A percentile compares a stretch with the other conserved stretches of the same genome.
phyloP scores from a whole-genome alignment of 2,113 vertebrate genomes.

The Choloepus hoffmanni region DNA sequence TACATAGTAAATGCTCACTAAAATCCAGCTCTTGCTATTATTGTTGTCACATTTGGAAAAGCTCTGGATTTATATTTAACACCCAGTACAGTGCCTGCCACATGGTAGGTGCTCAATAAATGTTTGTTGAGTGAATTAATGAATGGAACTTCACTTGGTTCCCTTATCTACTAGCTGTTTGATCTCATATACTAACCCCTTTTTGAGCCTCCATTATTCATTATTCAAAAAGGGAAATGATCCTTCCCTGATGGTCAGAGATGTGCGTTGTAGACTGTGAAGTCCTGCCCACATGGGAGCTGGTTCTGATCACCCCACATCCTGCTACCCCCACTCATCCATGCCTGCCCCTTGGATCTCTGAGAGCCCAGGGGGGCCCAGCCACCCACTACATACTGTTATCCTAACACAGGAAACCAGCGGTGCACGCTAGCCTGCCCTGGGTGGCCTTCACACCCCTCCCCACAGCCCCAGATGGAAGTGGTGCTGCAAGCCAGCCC shows the following conservation, averaged over 20 bases:
- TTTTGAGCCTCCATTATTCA: neutral
- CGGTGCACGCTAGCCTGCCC: neutral
- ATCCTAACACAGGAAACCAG: conserved; percentile 57
- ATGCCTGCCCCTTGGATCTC: neutral
- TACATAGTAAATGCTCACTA: neutral
- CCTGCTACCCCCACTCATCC: neutral
- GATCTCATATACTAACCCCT: neutral
- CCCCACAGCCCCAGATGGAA: conserved; percentile 43
- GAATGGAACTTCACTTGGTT: neutral
- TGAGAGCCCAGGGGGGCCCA: neutral
- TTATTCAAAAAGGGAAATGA: neutral
- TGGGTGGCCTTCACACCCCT: neutral
- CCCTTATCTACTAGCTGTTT: neutral
- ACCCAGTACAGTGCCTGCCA: neutral
- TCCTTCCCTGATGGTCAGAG: neutral
- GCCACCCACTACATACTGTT: neutral
- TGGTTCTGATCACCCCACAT: neutral
- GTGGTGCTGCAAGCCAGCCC: conserved; percentile 44
- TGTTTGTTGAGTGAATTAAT: neutral
- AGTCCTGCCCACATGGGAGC: neutral
- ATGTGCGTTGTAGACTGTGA: neutral
- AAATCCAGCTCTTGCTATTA: neutral
- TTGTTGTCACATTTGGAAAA: neutral
- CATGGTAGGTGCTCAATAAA: neutral
- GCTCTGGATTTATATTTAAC: neutral